Evolutionary conservation across 2,888 invertebrate species (phyloP).

Genomic region (Hedya salicella): DNA sequence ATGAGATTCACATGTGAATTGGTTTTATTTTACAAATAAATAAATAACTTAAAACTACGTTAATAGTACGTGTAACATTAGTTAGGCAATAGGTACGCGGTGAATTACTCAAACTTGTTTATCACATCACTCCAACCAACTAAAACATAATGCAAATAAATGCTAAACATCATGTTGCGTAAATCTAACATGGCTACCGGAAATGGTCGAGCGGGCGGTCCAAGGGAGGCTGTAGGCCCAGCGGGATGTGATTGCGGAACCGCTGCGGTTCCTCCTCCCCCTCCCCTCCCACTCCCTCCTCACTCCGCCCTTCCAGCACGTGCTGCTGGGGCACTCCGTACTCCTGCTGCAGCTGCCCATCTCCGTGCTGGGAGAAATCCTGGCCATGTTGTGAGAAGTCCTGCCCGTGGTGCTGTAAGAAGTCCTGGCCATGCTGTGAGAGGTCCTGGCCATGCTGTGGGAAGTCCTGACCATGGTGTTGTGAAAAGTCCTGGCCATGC

Average conservation of each 20-base stretch:
- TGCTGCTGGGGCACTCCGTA: constrained; percentile 70
- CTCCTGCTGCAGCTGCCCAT: constrained; percentile 52
- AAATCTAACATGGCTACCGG: constrained; percentile 56
- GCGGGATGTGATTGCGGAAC: constrained; percentile 78
- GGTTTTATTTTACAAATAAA: constrained; percentile 50
- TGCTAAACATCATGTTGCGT: constrained; percentile 22
- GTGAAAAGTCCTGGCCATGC: constrained; percentile 51
- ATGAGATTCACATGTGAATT: constrained; percentile 18
- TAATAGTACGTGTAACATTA: constrained; percentile 43
- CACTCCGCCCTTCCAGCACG: constrained; percentile 70
- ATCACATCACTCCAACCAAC: constrained; percentile 51
- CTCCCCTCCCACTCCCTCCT: constrained; percentile 55
- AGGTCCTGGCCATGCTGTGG: constrained; percentile 54
- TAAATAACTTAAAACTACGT: constrained; percentile 59
- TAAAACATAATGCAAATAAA: constrained; percentile 39
- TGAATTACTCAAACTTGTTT: constrained; percentile 42
- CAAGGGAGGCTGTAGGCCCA: constrained; percentile 75
- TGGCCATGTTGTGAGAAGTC: constrained; percentile 44
- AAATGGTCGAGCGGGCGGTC: constrained; percentile 79
- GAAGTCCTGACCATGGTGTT: constrained; percentile 52
- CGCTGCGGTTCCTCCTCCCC: constrained; percentile 57
- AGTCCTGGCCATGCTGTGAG: constrained; percentile 52
- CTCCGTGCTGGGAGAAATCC: constrained; percentile 47
- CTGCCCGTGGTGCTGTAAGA: constrained; percentile 53
- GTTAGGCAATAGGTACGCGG: constrained; percentile 39